phyloP scores from a whole-genome alignment of 2,113 vertebrate species.

The Atlantisia rogersi region DNA sequence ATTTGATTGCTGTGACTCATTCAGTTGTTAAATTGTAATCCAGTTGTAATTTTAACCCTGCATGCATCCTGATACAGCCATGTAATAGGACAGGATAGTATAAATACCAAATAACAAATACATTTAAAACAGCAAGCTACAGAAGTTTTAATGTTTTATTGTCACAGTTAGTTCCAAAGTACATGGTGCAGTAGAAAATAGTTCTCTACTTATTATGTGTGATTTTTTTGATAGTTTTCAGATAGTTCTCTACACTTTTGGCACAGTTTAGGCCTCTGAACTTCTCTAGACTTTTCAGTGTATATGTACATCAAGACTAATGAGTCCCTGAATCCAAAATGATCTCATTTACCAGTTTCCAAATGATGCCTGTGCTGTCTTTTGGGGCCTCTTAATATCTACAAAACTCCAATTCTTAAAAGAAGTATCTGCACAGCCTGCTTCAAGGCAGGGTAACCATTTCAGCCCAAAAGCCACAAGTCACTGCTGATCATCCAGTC shows the following conservation, averaged over 20 bases:
- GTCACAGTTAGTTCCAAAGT: not conserved
- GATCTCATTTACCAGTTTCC: not conserved
- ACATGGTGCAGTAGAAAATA: not conserved
- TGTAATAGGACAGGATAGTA: not conserved
- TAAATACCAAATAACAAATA: not conserved
- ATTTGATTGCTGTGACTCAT: not conserved
- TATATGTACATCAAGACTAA: not conserved
- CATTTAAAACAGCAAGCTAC: not conserved
- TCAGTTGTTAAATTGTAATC: not conserved
- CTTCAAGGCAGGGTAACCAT: not conserved
- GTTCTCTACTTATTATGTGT: not conserved
- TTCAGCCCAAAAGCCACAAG: not conserved
- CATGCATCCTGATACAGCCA: rapidly evolving
- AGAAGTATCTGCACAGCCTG: not conserved
- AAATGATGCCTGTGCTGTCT: not conserved
- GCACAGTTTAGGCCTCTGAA: not conserved
- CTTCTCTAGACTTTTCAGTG: not conserved
- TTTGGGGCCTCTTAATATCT: not conserved
- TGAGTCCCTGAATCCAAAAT: not conserved
- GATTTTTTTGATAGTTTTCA: not conserved
- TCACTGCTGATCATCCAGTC: not conserved
- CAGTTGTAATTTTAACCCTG: not conserved
- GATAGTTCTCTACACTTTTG: not conserved
- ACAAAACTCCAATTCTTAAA: not conserved
- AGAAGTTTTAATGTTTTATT: not conserved